Conservation (phyloP, 2,888 invertebrate genomes). For the Theodoxus fluviatilis region DNA sequence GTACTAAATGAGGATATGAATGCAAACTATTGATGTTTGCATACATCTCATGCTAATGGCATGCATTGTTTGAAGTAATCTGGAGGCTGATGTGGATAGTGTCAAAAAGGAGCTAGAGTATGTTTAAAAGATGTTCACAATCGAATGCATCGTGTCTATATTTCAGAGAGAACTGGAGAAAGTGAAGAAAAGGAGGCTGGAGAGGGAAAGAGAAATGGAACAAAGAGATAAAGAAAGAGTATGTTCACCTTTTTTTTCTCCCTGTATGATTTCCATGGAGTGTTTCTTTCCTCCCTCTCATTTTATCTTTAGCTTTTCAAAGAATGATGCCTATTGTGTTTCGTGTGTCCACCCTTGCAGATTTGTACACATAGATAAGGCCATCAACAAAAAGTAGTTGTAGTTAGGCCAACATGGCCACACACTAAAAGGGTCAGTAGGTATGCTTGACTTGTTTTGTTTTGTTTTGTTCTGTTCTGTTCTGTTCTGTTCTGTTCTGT, state of each 20-base stretch:
- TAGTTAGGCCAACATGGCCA: too few relatives aligned
- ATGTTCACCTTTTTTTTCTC: slow-evolving; percentile 25
- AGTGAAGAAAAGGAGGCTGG: slow-evolving; percentile 82
- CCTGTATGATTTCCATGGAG: background rate
- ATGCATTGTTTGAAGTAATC: background rate
- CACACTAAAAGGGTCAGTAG: too few relatives aligned
- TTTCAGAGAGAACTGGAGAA: slow-evolving; percentile 51
- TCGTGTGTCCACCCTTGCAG: too few relatives aligned
- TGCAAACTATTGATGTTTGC: background rate
- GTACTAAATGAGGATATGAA: background rate
- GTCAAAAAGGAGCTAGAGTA: too few relatives aligned
- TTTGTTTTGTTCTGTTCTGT: too few relatives aligned
- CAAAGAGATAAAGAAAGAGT: slow-evolving; percentile 76
- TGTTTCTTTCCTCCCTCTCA: background rate
- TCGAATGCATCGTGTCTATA: background rate
- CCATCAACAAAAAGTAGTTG: too few relatives aligned
- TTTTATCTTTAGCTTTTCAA: background rate
- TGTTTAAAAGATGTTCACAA: too few relatives aligned
- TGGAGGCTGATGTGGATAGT: too few relatives aligned
- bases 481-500: too few relatives aligned
- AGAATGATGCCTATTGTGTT: background rate
- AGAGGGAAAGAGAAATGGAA: slow-evolving; percentile 78
- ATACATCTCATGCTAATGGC: background rate
- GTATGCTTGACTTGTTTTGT: too few relatives aligned
- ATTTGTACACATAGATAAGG: too few relatives aligned